Conservation (phyloP, 2,113 vertebrate genomes). For the Argyrosomus japonicus region DNA sequence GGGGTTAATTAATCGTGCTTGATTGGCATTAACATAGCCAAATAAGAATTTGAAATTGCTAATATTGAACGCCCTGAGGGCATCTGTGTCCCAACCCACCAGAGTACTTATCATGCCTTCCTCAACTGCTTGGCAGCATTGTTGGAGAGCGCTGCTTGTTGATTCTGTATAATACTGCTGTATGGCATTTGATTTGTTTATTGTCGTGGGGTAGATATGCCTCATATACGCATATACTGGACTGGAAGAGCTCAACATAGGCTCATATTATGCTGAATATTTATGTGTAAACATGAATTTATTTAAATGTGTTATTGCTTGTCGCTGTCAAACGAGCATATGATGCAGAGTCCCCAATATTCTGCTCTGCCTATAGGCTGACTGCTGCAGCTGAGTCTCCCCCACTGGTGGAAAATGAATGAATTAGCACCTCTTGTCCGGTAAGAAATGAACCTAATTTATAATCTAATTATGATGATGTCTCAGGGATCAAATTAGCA, state of each 20-base stretch:
- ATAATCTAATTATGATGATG: slow-evolving; percentile 78
- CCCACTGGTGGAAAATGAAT: slow-evolving; percentile 50
- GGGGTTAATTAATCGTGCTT: slow-evolving; percentile 73
- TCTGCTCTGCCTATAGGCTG: slow-evolving; percentile 34
- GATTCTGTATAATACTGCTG: slow-evolving; percentile 68
- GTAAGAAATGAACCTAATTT: slow-evolving; percentile 78
- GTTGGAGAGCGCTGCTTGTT: slow-evolving; percentile 63
- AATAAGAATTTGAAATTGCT: slow-evolving; percentile 79
- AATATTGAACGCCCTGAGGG: slow-evolving; percentile 70
- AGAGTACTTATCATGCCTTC: slow-evolving; percentile 78
- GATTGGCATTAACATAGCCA: slow-evolving; percentile 81
- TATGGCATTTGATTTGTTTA: slow-evolving; percentile 72
- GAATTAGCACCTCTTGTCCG: slow-evolving; percentile 78
- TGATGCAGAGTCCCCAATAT: slow-evolving; percentile 19
- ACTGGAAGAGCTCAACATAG: slow-evolving; percentile 22
- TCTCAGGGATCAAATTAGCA: slow-evolving; percentile 75
- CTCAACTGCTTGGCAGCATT: slow-evolving; percentile 71
- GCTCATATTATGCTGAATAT: slow-evolving; percentile 52
- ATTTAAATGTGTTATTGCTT: slow-evolving; percentile 67
- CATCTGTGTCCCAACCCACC: slow-evolving; percentile 76
- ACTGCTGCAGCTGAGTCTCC: slow-evolving; percentile 25
- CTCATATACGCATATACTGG: slow-evolving; percentile 33
- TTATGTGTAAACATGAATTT: slow-evolving; percentile 58
- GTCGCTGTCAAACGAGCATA: slow-evolving; percentile 28
- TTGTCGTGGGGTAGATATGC: slow-evolving; percentile 30